phyloP scores from a whole-genome alignment of 2,888 invertebrate species.

The Teleogryllus oceanicus region DNA sequence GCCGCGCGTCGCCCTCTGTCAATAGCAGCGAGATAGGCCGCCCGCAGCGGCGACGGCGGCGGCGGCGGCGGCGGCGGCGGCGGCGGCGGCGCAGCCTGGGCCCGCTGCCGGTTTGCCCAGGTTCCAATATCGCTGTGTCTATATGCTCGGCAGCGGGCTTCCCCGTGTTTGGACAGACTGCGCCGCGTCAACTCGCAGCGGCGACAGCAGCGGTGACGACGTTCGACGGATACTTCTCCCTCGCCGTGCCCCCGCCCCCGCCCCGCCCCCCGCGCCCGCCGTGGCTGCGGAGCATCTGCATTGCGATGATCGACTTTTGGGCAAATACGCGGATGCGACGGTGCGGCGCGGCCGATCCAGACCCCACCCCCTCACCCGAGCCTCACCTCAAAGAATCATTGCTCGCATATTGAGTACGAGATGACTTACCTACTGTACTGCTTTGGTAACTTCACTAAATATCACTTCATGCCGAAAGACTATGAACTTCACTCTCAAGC shows the following conservation, averaged over 20 bases:
- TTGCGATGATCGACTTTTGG: no score
- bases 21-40: not conserved
- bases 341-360: not conserved
- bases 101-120: conserved; percentile 18
- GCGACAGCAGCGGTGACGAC: not conserved
- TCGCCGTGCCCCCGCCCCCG: not conserved
- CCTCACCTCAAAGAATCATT: no score
- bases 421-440: no score
- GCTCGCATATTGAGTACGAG: no score
- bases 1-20: not conserved
- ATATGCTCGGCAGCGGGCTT: conserved; percentile 18
- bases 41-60: not conserved
- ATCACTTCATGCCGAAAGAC: no score
- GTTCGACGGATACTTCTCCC: not conserved
- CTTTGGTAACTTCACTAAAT: no score
- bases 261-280: not conserved
- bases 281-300: no score
- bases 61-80: not conserved
- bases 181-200: not conserved
- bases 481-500: no score
- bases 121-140: conserved; percentile 18
- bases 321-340: not conserved
- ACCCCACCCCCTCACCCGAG: not conserved
- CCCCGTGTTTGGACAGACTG: conserved; percentile 3
- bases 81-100: not conserved